These are phyloP conservation scores for Lucinisca nassula DNA, from an alignment of 2,888 invertebrate species.

Conservation along the genomic window DNA sequence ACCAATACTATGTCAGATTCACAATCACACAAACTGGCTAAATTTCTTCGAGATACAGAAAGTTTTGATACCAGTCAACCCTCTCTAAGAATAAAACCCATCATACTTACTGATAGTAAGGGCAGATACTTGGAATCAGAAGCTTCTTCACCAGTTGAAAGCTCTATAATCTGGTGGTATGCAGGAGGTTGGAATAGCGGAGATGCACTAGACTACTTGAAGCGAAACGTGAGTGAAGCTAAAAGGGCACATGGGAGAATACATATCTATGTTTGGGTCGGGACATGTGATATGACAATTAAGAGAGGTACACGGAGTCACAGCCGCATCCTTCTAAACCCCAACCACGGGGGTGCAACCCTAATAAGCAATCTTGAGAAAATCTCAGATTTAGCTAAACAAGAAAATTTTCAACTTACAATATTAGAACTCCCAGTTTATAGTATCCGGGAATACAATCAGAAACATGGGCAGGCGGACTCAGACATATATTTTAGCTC, in stretches of 20 bases:
- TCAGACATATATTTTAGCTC: background rate
- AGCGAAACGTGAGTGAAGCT: background rate
- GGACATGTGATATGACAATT: background rate
- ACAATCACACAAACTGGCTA: background rate
- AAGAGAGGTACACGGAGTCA: background rate
- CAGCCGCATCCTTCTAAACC: background rate
- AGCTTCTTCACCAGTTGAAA: background rate
- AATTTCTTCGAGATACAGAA: background rate
- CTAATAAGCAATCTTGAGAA: background rate
- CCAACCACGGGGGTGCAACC: background rate
- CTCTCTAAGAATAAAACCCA: background rate
- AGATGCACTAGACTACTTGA: background rate
- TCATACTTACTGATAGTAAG: background rate
- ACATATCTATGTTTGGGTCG: background rate
- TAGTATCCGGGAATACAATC: background rate
- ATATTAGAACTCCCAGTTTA: background rate
- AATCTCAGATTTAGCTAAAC: background rate
- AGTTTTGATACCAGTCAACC: background rate
- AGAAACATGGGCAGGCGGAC: background rate
- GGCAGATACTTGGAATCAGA: background rate
- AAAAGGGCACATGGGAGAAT: background rate
- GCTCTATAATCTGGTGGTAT: background rate
- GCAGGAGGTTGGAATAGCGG: background rate
- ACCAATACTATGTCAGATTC: too few species aligned
- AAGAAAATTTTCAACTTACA: background rate